Percentiles rank a stretch among this genome's conserved stretches.
Conservation (phyloP, 1,140 invertebrate genomes). For the Nautilus pompilius region DNA sequence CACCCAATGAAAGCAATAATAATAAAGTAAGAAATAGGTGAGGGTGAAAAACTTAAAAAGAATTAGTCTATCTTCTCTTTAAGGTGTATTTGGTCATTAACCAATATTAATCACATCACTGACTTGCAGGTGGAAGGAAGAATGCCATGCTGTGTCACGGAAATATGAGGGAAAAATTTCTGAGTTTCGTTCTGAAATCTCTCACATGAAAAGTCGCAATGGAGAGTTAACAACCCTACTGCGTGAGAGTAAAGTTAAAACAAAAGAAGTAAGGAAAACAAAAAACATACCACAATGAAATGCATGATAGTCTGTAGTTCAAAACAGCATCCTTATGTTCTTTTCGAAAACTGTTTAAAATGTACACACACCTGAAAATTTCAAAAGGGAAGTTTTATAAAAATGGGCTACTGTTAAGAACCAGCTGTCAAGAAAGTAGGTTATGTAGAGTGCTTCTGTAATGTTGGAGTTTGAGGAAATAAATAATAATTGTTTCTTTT, state of each 20-base stretch:
- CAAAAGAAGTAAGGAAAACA: slow-evolving; percentile 36
- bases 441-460: neutral
- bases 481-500: no score
- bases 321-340: neutral
- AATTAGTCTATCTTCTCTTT: no score
- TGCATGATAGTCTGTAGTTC: no score
- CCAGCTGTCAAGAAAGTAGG: neutral
- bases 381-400: neutral
- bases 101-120: neutral
- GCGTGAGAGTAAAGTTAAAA: slow-evolving; percentile 47
- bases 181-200: slow-evolving; percentile 35
- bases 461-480: no score
- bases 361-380: no score
- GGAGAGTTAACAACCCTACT: slow-evolving; percentile 44
- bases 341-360: neutral
- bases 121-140: slow-evolving; percentile 51
- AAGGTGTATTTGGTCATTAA: neutral
- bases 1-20: no score
- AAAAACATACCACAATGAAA: no score
- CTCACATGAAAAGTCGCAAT: slow-evolving; percentile 37
- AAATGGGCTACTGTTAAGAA: neutral
- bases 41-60: no score
- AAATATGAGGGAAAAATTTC: slow-evolving; percentile 47
- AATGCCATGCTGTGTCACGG: slow-evolving; percentile 45
- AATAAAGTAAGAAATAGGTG: no score